Base-by-base conservation (phyloP, 2,888 invertebrate species). In the Myopa testacea region DNA sequence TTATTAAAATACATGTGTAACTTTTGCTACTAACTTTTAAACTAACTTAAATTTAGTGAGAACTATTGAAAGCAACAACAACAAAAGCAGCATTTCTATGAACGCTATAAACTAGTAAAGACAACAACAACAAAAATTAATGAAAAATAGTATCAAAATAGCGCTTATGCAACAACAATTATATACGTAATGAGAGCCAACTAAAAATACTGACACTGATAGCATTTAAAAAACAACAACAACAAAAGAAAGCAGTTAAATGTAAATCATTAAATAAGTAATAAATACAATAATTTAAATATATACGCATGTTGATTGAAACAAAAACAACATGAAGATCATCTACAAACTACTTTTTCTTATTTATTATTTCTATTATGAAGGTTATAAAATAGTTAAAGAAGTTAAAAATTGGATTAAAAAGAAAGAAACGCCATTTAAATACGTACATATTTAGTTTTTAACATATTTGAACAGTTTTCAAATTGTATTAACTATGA, bases 221-320 rank as follows among this genome's bases (percentile, higher is more conserved):
- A 34, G n/a, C 26, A 65, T 40, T 67, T 60, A 76, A 74, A 38
- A 67, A 76, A 75, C 78, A 77, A 78, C 77, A 78, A 76, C 34
- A 34, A 34, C 7, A 65, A 4, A 70, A 71, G 14, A 37, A 71
- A 37, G 58, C 14, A 58, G 26, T 37, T 1, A 68, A 12, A 55
- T 37, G 26, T 65, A 26, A 37, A 58, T 71, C 10, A 52, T n/a
- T 26, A 52, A 52, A 70, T 34, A 71, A 38, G 26, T 26, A 69
- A n/a, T 45, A 52, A 65, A 10, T 50, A 19, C 50, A 26, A 16
- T 37, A 52, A 50, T 26, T 65, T 50, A 34, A 50, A 16, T 65
- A 37, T 34, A 6, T 38, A 10, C 10, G 12, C 37, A 68, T 68
- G 14, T 40, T 12, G 12, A 63, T n/a, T 63, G 63, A 65, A 70